Evolutionary conservation across 1,140 invertebrate species (phyloP).

Genomic region (Chymomyza costata): DNA sequence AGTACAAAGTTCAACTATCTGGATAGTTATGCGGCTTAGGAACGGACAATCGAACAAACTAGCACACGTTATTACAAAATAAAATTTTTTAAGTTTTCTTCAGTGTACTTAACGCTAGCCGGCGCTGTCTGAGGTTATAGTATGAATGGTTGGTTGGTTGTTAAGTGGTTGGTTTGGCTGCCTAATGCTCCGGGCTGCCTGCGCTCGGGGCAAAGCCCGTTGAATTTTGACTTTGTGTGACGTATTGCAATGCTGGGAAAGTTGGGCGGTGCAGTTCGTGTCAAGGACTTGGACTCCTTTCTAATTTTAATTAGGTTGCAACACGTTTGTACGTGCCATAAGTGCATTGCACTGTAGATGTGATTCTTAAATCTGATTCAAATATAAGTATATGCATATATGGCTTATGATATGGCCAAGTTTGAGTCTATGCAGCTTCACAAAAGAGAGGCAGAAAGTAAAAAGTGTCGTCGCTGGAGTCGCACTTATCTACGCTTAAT

Average conservation of each 20-base stretch:
- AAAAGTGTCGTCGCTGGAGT: not conserved
- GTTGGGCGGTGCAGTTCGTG: slow-evolving; percentile 39
- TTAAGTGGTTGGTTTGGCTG: too few relatives aligned
- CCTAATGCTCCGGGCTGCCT: slow-evolving; percentile 22
- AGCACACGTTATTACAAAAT: too few relatives aligned
- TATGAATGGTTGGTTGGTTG: too few relatives aligned
- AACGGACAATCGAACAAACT: too few relatives aligned
- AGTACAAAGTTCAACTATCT: too few relatives aligned
- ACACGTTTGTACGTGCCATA: slow-evolving; percentile 65
- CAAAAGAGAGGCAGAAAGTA: not conserved
- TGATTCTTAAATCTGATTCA: slow-evolving; percentile 15
- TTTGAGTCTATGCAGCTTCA: not conserved
- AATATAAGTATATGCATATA: too few relatives aligned
- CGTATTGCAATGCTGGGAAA: slow-evolving; percentile 31
- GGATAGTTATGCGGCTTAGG: too few relatives aligned
- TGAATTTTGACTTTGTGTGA: slow-evolving; percentile 64
- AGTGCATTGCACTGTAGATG: not conserved
- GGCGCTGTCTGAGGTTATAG: too few relatives aligned
- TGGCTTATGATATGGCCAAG: not conserved
- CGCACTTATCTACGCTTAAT: not conserved
- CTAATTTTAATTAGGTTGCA: slow-evolving; percentile 70
- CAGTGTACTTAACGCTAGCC: too few relatives aligned
- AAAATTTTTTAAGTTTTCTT: too few relatives aligned
- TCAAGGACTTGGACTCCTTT: slow-evolving; percentile 59
- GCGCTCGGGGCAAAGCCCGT: slow-evolving; percentile 51